Conservation (phyloP, 1,140 invertebrate species). For the Solenopsis invicta region DNA sequence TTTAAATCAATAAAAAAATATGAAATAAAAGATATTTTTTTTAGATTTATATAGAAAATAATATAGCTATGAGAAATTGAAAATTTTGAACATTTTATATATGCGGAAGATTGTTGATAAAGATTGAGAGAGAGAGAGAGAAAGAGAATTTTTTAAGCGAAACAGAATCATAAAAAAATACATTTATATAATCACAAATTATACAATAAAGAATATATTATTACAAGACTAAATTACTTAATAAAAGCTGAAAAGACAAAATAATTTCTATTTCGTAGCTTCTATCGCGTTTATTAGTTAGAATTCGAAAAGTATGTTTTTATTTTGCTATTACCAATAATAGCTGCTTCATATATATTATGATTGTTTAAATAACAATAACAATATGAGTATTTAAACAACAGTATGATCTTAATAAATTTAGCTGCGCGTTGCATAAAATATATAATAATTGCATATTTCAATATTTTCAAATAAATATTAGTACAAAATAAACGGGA, state of each 20-base stretch:
- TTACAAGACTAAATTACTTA: conserved; percentile 19
- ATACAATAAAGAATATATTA: background rate
- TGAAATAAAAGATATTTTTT: no score
- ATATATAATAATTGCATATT: no score
- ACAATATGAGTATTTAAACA: background rate
- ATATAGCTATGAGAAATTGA: no score
- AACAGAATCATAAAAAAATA: background rate
- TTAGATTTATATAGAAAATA: no score
- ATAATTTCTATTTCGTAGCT: conserved; percentile 5
- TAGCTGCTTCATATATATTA: background rate
- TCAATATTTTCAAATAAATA: conserved; percentile 39
- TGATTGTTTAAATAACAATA: background rate
- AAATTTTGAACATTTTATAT: background rate
- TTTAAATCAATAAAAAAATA: no score
- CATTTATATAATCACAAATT: background rate
- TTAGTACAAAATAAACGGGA: background rate
- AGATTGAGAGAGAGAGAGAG: background rate
- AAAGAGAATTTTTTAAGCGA: background rate
- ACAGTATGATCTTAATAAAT: background rate
- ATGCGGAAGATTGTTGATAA: background rate
- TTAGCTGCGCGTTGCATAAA: background rate
- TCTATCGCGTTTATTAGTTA: conserved; percentile 8
- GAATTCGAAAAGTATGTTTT: background rate
- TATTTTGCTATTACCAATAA: background rate
- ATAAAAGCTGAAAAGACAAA: background rate